Base-by-base conservation (phyloP, 2,888 invertebrate genomes). In the Gastrophysa polygoni region DNA sequence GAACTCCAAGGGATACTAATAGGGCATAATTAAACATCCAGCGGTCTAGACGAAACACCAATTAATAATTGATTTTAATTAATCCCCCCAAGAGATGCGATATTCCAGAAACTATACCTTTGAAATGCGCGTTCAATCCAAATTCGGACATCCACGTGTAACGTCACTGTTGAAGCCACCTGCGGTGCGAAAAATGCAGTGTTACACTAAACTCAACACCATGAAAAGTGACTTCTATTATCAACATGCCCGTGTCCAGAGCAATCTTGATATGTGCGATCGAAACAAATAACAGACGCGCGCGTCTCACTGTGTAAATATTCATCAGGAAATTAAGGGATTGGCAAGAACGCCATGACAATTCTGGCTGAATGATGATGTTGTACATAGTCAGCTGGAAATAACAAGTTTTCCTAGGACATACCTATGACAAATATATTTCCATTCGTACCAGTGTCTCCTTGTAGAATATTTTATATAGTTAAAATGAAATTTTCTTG, bases 261-360 rank as follows among this genome's bases (percentile, higher is more conserved):
- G 64, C 56, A 68, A 69, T 70, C 70, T 69, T 61, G 62, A 68
- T 66, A 69, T 52, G 66, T 64, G 59, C 68, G 71, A 71, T 72
- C 71, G 69, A 71, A 69, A 44, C 49, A 55, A 51, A 55, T 63
- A 64, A 61, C 60, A 59, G 59, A 61, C 66, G 67, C 66, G 67
- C 67, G 60, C 57, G 49, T 57, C 64, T 46, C 64, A 46, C 50
- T 58, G 47, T 64, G 63, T 66, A 63, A 63, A 66, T 66, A 64
- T 64, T 63, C 56, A 68, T 68, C 60, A 64, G 56, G 51, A 59
- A 66, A 68, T 64, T 64, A 63, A 60, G 48, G 21, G 54, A 61
- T 55, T 47, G 63, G 50, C 44, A n/a, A 43, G 56, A 20, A 34
- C 18, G 18, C 20, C 21, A 34, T 51, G 32, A 32, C 24, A 24